A percentile compares a stretch with the other conserved stretches of the same genome.
Evolutionary conservation across 1,140 invertebrate species (phyloP).

Genomic region (Lepeophtheirus salmonis): DNA sequence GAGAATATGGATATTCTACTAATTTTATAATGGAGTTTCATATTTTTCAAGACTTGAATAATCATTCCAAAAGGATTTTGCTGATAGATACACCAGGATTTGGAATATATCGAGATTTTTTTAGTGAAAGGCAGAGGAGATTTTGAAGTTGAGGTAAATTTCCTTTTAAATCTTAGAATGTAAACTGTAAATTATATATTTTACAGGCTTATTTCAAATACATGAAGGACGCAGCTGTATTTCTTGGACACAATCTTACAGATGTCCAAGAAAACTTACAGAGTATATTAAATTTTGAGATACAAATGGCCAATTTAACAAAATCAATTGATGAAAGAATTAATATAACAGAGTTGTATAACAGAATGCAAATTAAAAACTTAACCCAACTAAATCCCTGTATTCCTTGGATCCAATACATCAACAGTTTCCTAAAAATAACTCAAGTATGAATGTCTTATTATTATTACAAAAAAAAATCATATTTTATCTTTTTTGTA

Average conservation of each 20-base stretch:
- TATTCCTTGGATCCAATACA: neutral
- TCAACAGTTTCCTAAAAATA: neutral
- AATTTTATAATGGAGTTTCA: neutral
- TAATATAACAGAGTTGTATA: neutral
- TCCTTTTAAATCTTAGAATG: no score
- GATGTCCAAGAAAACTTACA: neutral
- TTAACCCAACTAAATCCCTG: neutral
- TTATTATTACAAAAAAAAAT: no score
- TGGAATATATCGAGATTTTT: neutral
- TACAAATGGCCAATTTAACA: neutral
- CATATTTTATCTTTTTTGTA: neutral
- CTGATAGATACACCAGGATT: neutral
- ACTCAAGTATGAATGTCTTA: no score
- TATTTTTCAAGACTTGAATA: neutral
- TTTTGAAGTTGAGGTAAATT: neutral
- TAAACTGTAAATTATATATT: no score
- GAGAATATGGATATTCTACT: no score
- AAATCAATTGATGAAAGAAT: neutral
- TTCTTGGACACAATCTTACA: neutral
- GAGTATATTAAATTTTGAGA: neutral
- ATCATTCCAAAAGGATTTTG: neutral
- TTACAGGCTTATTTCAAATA: neutral
- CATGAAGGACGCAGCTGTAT: neutral
- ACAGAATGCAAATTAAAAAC: neutral
- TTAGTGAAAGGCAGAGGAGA: neutral